Evolutionary conservation across 2,113 vertebrate species (phyloP), one percentile per base, ranked within the genome.

Genomic region (Hippocampus mohnikei): DNA sequence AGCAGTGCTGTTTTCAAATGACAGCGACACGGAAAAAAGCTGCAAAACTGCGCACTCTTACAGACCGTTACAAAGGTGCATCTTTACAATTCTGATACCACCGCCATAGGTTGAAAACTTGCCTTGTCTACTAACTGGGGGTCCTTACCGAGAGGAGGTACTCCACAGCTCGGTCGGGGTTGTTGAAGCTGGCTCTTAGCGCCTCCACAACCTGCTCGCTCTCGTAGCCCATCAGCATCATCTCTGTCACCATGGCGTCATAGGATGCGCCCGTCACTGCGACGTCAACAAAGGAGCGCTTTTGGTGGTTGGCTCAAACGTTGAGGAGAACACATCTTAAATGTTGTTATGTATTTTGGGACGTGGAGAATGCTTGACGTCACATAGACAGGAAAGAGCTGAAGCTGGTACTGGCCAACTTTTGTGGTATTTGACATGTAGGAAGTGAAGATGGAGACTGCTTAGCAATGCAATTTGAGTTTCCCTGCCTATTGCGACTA

Each of bases 221-320:
- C 69, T 92, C 92, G 48, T 93, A 93, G 52, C 92, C 92, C 90
- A 93, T 93, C 3, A 87, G 91, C 92, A 93, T 93, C 55, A 93
- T 93, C 83, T 93, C 92, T 5, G 90, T 85, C 71, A 93, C 92
- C 83, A 93, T 82, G 75, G 89, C 91, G 78, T 93, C 91, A 77
- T 93, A 93, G 15, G 91, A 92, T 37, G 90, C 87, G 50, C 91
- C 92, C 25, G 92, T 93, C 71, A 93, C 92, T 93, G 70, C 70
- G 53, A 59, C 73, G 15, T 44, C 23, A 53, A 33, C 13, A 50
- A 33, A 71, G 15, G 5, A 70, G 5, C 58, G 5, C 8, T 15
- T 37, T 11, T 25, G 46, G 18, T 27, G 46, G 42, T 27, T 52
- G 8, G 18, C 10, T 48, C 42, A 20, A 12, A 52, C 6, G 5